Conservation (phyloP, 2,888 invertebrate species). For the Epicampocera succincta region DNA sequence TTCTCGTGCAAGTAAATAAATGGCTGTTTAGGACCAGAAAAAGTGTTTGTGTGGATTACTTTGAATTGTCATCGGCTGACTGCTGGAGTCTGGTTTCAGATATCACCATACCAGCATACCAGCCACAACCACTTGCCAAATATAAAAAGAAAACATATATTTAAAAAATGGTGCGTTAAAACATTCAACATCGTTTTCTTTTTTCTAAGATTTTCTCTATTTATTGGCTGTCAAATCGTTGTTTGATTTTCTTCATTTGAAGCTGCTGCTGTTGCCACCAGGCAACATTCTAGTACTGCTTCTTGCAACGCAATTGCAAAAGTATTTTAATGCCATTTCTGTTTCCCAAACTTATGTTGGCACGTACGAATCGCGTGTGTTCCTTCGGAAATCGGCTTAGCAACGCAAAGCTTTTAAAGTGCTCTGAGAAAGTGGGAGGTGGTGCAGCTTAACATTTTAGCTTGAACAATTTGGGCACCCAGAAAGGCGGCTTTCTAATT, state of each 20-base stretch:
- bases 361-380: background rate
- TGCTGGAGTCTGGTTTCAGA: background rate
- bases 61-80: slow-evolving; percentile 7
- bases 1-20: too few relatives aligned
- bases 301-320: slow-evolving; percentile 39
- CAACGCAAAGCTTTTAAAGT: too few relatives aligned
- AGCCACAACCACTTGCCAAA: slow-evolving; percentile 10
- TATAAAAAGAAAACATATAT: slow-evolving; percentile 30
- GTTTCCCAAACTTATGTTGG: slow-evolving; percentile 21
- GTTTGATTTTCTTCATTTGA: slow-evolving; percentile 36
- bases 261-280: slow-evolving; percentile 5
- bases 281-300: slow-evolving; percentile 45
- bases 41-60: slow-evolving; percentile 45
- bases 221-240: slow-evolving; percentile 60
- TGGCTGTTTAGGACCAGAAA: slow-evolving; percentile 11
- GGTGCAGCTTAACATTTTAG: too few relatives aligned
- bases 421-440: too few relatives aligned
- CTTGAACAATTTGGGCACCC: too few relatives aligned
- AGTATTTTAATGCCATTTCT: slow-evolving; percentile 45
- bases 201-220: slow-evolving; percentile 17
- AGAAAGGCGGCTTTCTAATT: too few relatives aligned
- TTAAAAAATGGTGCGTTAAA: background rate
- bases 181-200: background rate
- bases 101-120: background rate
- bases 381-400: background rate